These are phyloP conservation scores for Slavum lentiscoides DNA, from an alignment of 2,888 invertebrate species.

Conservation along the genomic window DNA sequence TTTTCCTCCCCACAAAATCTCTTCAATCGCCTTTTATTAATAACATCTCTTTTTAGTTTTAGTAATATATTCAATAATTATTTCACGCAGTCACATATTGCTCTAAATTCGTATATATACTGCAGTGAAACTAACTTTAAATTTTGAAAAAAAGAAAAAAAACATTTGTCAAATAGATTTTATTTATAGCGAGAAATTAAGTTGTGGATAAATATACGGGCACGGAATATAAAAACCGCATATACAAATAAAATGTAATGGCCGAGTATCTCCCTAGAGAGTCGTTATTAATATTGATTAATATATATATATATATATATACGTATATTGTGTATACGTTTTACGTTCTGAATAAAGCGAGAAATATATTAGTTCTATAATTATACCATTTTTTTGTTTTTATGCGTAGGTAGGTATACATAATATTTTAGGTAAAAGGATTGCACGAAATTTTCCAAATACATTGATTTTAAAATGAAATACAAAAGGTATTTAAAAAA, in stretches of 20 bases:
- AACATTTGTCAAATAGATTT: no score
- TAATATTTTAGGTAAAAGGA: no score
- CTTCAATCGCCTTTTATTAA: slow-evolving; percentile 41
- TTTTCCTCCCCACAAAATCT: slow-evolving; percentile 18
- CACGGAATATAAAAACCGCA: neutral
- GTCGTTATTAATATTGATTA: neutral
- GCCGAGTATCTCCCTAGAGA: neutral
- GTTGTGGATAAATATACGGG: neutral
- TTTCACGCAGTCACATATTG: slow-evolving; percentile 12
- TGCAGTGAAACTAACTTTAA: neutral
- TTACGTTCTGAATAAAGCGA: neutral
- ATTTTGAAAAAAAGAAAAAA: no score
- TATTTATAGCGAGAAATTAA: neutral
- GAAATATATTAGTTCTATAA: no score
- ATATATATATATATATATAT: neutral
- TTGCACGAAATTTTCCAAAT: no score
- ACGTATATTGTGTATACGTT: neutral
- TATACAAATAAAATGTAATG: slow-evolving; percentile 15
- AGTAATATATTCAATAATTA: slow-evolving; percentile 24
- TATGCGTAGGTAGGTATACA: no score
- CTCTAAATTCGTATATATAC: neutral
- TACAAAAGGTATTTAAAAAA: no score
- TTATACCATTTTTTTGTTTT: no score
- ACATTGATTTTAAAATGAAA: no score
- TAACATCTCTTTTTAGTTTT: slow-evolving; percentile 22